A percentile compares a stretch with the other conserved stretches of the same genome.
These are phyloP conservation scores for Chesias legatella DNA, from an alignment of 2,888 invertebrate genomes.

Conservation along the genomic window DNA sequence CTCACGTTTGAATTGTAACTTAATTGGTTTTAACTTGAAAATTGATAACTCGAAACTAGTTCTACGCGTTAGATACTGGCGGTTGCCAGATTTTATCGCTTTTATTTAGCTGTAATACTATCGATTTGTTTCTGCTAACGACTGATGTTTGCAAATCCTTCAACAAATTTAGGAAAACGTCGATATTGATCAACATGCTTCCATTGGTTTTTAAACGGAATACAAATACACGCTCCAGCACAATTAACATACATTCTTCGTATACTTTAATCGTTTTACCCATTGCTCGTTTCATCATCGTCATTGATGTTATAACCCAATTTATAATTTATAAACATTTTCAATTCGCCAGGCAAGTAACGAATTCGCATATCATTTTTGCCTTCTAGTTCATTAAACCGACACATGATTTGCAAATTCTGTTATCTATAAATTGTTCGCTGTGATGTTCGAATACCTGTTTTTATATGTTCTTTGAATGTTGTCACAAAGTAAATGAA, in stretches of 20 bases:
- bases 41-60: too few species aligned
- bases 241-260: conserved; percentile 42
- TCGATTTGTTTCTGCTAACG: too few species aligned
- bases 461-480: too few species aligned
- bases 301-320: conserved; percentile 32
- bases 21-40: background rate
- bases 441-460: too few species aligned
- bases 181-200: conserved; percentile 15
- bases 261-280: conserved; percentile 35
- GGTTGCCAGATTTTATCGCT: too few species aligned
- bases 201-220: conserved; percentile 24
- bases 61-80: too few species aligned
- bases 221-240: conserved; percentile 31
- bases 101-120: too few species aligned
- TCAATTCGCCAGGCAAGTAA: conserved; percentile 4
- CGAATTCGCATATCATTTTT: conserved; percentile 12
- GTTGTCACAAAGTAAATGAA: too few species aligned
- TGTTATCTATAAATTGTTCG: conserved; percentile 9
- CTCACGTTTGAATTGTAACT: background rate
- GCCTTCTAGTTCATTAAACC: conserved; percentile 7
- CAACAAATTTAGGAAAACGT: background rate
- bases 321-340: conserved; percentile 20
- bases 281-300: conserved; percentile 31
- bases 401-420: conserved; percentile 15
- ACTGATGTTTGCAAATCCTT: too few species aligned